Percentiles rank a stretch among this genome's conserved stretches.
Conservation (phyloP, 1,140 invertebrate species). For the Orchestia grillus region DNA sequence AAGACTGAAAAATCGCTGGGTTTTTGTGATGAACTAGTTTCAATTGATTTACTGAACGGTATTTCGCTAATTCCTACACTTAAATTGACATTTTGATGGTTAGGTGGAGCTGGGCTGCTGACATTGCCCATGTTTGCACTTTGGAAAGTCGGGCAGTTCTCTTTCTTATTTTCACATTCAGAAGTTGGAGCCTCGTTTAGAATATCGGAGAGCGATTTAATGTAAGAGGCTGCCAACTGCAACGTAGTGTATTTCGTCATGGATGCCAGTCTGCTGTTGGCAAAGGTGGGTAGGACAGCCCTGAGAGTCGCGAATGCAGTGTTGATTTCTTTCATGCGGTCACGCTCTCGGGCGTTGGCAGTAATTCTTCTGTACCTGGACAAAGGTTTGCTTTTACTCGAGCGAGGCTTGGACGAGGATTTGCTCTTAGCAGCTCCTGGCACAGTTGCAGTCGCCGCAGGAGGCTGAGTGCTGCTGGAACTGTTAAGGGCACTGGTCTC, state of each 20-base stretch:
- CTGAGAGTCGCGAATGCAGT: slow-evolving; percentile 85
- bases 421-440: neutral
- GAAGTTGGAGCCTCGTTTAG: neutral
- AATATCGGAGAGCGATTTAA: slow-evolving; percentile 42
- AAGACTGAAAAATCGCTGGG: neutral
- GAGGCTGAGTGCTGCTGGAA: neutral
- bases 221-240: slow-evolving; percentile 46
- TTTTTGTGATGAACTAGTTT: slow-evolving; percentile 18
- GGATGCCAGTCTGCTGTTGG: neutral
- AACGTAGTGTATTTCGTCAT: slow-evolving; percentile 51
- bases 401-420: slow-evolving; percentile 2
- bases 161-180: slow-evolving; percentile 26
- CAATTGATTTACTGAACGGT: neutral
- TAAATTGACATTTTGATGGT: slow-evolving; percentile 43
- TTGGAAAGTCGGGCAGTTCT: slow-evolving; percentile 7
- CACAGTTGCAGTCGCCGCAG: neutral
- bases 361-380: slow-evolving; percentile 90
- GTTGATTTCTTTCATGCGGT: slow-evolving; percentile 89
- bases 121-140: neutral
- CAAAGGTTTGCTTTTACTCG: slow-evolving; percentile 74
- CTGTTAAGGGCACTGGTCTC: neutral
- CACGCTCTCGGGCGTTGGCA: slow-evolving; percentile 87
- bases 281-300: slow-evolving; percentile 77
- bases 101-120: neutral
- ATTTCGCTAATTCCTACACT: slow-evolving; percentile 43